A percentile compares a stretch with the other conserved stretches of the same genome.
Conservation (phyloP, 1,140 invertebrate genomes). For the Caenorhabditis remanei region DNA sequence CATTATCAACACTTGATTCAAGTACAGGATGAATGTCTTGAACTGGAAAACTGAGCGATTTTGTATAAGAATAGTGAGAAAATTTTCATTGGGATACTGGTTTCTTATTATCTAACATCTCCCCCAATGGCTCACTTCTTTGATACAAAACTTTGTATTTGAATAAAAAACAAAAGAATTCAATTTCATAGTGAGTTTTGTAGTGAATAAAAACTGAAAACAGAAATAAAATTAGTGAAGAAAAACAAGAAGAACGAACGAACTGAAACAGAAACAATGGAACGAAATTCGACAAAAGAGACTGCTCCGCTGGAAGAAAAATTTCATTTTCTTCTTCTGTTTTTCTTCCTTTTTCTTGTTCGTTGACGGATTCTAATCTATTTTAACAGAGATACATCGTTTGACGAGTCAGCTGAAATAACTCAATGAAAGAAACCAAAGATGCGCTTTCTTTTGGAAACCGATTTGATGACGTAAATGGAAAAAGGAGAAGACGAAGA, state of each 20-base stretch:
- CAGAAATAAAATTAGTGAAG: background rate
- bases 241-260: background rate
- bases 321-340: conserved; percentile 31
- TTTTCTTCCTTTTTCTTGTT: background rate
- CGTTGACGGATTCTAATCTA: conserved; percentile 7
- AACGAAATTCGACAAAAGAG: background rate
- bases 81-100: no score
- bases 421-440: conserved; percentile 50
- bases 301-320: background rate
- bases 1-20: no score
- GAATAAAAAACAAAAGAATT: no score
- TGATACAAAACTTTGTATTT: no score
- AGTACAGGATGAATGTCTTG: no score
- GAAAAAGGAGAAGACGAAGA: background rate
- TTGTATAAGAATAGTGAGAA: no score
- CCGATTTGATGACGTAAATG: conserved; percentile 12
- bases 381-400: background rate
- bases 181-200: no score
- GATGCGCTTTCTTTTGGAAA: conserved; percentile 9
- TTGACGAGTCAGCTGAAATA: background rate
- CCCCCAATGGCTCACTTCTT: no score
- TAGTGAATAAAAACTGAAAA: background rate
- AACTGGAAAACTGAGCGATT: no score
- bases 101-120: no score
- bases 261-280: background rate